A percentile compares a stretch with the other conserved stretches of the same genome.
phyloP scores from a whole-genome alignment of 2,888 invertebrate genomes.

The Lomographa bimaculata region DNA sequence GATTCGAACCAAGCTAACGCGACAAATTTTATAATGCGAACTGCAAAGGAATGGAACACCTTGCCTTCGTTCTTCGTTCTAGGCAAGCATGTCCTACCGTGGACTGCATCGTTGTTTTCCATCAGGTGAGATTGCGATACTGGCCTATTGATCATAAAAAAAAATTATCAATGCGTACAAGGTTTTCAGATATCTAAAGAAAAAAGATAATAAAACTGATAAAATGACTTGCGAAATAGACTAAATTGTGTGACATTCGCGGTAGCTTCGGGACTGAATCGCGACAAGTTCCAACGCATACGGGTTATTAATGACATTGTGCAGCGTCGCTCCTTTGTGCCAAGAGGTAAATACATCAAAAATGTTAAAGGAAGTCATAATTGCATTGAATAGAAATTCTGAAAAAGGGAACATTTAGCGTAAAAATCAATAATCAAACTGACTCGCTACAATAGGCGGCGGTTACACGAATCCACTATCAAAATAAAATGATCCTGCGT shows the following conservation, averaged over 20 bases:
- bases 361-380: slow-evolving; percentile 72
- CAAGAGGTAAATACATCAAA: slow-evolving; percentile 61
- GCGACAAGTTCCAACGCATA: slow-evolving; percentile 68
- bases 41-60: too few species aligned
- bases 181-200: neutral
- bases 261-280: slow-evolving; percentile 46
- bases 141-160: too few species aligned
- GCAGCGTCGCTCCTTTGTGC: slow-evolving; percentile 62
- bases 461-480: slow-evolving; percentile 77
- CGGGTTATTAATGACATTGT: slow-evolving; percentile 79
- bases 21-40: too few species aligned
- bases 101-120: too few species aligned
- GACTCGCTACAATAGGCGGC: slow-evolving; percentile 66
- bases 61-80: too few species aligned
- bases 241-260: slow-evolving; percentile 24
- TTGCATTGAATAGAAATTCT: slow-evolving; percentile 71
- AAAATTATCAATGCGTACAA: too few species aligned
- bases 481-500: slow-evolving; percentile 73
- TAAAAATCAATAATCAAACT: slow-evolving; percentile 83
- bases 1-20: too few species aligned
- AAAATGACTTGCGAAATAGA: slow-evolving; percentile 45
- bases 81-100: too few species aligned
- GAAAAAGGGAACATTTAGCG: slow-evolving; percentile 78
- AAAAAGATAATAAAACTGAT: slow-evolving; percentile 12
- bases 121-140: too few species aligned